These are phyloP conservation scores for Plodia interpunctella DNA, from an alignment of 1,140 invertebrate species.

Conservation along the genomic window DNA sequence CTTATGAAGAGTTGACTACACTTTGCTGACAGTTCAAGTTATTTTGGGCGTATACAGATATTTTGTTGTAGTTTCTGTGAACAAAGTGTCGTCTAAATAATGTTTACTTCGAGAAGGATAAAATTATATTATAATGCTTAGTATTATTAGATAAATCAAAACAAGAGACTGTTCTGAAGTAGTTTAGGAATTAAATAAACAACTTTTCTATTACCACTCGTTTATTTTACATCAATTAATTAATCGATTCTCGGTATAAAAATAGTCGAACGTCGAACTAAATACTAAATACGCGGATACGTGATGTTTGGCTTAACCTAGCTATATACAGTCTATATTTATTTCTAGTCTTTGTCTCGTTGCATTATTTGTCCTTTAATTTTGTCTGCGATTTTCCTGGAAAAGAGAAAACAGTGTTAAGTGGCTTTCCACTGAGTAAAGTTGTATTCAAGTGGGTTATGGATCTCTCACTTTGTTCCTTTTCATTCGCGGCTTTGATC, in stretches of 20 bases:
- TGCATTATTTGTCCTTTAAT: slow-evolving; percentile 56
- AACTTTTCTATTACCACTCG: not conserved
- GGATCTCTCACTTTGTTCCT: no score
- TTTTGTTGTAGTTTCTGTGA: no score
- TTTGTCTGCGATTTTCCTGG: slow-evolving; percentile 68
- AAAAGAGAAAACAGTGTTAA: slow-evolving; percentile 25
- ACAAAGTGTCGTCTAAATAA: no score
- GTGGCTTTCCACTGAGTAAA: not conserved
- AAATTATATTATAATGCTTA: no score
- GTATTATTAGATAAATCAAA: no score
- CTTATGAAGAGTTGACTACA: no score
- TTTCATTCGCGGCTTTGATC: no score
- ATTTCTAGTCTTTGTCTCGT: slow-evolving; percentile 11
- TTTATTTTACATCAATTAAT: slow-evolving; percentile 12
- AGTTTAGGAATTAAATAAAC: not conserved
- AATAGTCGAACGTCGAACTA: slow-evolving; percentile 50
- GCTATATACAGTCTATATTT: slow-evolving; percentile 38
- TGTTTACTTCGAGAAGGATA: no score
- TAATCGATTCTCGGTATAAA: slow-evolving; percentile 34
- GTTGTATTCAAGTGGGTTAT: no score
- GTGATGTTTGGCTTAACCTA: slow-evolving; percentile 56
- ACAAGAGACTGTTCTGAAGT: no score
- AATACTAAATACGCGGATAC: slow-evolving; percentile 34
- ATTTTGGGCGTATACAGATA: no score
- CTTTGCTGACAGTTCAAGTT: no score